Base-by-base conservation (phyloP, 2,113 vertebrate species). In the Pachyramphus minor region DNA sequence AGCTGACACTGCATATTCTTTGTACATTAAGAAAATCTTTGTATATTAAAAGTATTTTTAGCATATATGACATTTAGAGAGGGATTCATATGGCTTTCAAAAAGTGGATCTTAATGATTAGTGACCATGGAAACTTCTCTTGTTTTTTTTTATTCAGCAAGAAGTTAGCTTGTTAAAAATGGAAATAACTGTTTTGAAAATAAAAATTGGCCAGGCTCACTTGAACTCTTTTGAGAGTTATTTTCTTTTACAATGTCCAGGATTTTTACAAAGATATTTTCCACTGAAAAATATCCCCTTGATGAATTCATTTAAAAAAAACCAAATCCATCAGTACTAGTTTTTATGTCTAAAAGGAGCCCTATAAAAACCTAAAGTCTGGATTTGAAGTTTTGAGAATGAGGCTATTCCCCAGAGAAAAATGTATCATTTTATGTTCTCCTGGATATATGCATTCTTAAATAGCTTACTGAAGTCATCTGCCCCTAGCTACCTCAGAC, bases 111-210 rank as follows among this genome's bases (percentile, higher is more conserved):
- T 67, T 94, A 74, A 41, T 42, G 19, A 62, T 45, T 85, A 49
- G 9, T 76, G 31, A 37, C 73, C 31, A 39, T 71, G 33, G 33
- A 79, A 93, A 42, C 30, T 74, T 72, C 41, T 64, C 35, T 47
- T 62, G 33, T 47, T 19, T 19, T 52, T 73, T 79, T 60, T 66
- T 23, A 42, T 84, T 62, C 49, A 78, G 63, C 25, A 88, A 66
- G 55, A 90, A 80, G 28, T 85, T 62, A 80, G 45, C 31, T 76
- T 18, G 5, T 59, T 89, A 74, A 93, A 88, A 90, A 63, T n/a
- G 4, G 71, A 93, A 92, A 67, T 84, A 88, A 17, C 33, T 74
- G 55, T 84, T 76, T 73, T 80, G 86, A 87, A 95, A 97, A 96
- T 95, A 92, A 97, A 95, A 89, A 90, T 30, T 59, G 24, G 49